These are phyloP conservation scores for Drosophila micromelanica DNA, from an alignment of 1,140 invertebrate genomes.

Conservation along the genomic window DNA sequence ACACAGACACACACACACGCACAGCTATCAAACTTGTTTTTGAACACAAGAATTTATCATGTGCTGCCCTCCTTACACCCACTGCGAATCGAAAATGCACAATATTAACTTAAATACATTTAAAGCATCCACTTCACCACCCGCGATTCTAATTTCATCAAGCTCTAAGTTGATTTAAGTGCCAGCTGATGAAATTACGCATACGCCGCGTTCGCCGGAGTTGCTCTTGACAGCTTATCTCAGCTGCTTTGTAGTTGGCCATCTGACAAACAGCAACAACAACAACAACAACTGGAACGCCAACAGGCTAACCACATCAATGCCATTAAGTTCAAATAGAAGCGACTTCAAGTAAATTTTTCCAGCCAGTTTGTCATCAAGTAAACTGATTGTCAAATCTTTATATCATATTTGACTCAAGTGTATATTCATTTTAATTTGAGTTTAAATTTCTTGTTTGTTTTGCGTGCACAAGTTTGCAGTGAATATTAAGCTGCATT, in stretches of 20 bases:
- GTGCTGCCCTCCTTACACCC: background rate
- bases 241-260: slow-evolving; percentile 29
- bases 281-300: slow-evolving; percentile 6
- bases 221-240: slow-evolving; percentile 19
- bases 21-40: slow-evolving; percentile 51
- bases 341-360: slow-evolving; percentile 7
- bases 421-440: background rate
- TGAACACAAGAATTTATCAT: slow-evolving; percentile 65
- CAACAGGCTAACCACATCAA: slow-evolving; percentile 66
- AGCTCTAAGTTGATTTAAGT: slow-evolving; percentile 65
- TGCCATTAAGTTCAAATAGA: slow-evolving; percentile 1
- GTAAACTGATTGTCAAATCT: background rate
- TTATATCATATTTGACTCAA: no score
- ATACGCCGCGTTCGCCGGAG: slow-evolving; percentile 30
- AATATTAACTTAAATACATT: slow-evolving; percentile 67
- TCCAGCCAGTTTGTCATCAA: background rate
- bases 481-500: background rate
- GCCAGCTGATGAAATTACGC: slow-evolving; percentile 50
- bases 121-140: slow-evolving; percentile 25
- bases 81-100: slow-evolving; percentile 21
- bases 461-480: no score
- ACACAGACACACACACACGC: slow-evolving; percentile 17
- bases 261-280: slow-evolving; percentile 6
- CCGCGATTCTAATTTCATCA: slow-evolving; percentile 58
- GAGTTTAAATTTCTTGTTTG: no score